Percentiles rank a stretch among this genome's conserved stretches.
Conservation (phyloP, 1,140 invertebrate species). For the Archivesica marissinica region DNA sequence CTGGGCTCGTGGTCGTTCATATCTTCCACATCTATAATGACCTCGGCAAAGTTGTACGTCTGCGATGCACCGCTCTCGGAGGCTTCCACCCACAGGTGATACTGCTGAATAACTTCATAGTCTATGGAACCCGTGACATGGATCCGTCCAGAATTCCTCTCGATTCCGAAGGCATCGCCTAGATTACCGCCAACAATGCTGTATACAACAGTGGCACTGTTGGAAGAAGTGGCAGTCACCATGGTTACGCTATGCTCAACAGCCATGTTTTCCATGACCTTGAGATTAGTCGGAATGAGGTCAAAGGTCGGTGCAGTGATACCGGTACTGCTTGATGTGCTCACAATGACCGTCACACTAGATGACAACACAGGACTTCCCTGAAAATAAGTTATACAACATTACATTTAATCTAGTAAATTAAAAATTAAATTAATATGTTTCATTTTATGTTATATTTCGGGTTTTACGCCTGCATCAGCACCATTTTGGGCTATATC, state of each 20-base stretch:
- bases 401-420: too few species aligned
- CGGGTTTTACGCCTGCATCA: too few species aligned
- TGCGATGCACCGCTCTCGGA: constrained; percentile 86
- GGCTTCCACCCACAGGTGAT: constrained; percentile 97
- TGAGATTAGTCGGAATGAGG: constrained; percentile 52
- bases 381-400: constrained; percentile 69
- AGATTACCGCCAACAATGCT: constrained; percentile 96
- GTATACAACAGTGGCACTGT: constrained; percentile 88
- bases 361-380: constrained; percentile 64
- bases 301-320: constrained; percentile 66
- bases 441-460: too few species aligned
- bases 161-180: constrained; percentile 92
- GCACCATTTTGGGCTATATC: too few species aligned
- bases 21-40: constrained; percentile 77
- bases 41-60: constrained; percentile 68
- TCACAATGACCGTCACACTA: constrained; percentile 67
- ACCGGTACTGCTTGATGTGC: constrained; percentile 36
- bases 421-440: too few species aligned
- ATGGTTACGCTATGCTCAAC: constrained; percentile 82
- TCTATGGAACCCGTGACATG: constrained; percentile 92
- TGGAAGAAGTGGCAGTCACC: constrained; percentile 86
- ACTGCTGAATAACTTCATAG: constrained; percentile 92
- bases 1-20: constrained; percentile 95
- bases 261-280: constrained; percentile 67
- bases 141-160: constrained; percentile 91